Conservation (phyloP, 2,888 invertebrate species). For the Chaetoderma sp. region DNA sequence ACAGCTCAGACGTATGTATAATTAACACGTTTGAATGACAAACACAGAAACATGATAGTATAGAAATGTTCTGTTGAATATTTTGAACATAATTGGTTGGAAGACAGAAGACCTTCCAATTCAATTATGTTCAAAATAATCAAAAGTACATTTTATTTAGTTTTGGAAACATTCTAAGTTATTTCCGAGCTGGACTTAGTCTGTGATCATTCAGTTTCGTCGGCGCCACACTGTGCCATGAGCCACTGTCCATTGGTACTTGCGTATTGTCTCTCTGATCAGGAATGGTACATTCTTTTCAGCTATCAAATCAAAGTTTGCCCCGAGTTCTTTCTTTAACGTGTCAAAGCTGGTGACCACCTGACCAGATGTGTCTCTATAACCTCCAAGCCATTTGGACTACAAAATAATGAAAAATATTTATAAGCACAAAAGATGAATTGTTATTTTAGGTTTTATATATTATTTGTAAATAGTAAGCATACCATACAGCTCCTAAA, state of each 20-base stretch:
- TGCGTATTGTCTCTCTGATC: constrained; percentile 65
- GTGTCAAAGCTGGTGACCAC: constrained; percentile 58
- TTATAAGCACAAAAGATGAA: neutral
- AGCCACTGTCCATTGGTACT: constrained; percentile 67
- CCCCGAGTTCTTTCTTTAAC: constrained; percentile 49
- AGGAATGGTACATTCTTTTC: constrained; percentile 65
- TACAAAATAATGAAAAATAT: constrained; percentile 26
- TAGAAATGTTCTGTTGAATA: too few relatives aligned
- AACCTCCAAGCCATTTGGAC: constrained; percentile 64
- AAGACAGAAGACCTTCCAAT: too few relatives aligned
- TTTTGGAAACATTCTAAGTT: too few relatives aligned
- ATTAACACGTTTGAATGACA: too few relatives aligned
- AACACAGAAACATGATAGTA: too few relatives aligned
- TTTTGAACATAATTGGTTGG: too few relatives aligned
- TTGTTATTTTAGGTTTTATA: neutral
- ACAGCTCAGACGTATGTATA: too few relatives aligned
- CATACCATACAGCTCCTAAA: neutral
- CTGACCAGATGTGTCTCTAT: constrained; percentile 44
- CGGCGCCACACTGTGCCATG: constrained; percentile 66
- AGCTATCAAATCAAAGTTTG: constrained; percentile 57
- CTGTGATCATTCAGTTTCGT: too few relatives aligned
- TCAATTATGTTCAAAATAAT: too few relatives aligned
- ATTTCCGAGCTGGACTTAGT: too few relatives aligned
- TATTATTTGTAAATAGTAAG: neutral
- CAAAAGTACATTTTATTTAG: too few relatives aligned